Base-by-base conservation (phyloP, 2,888 invertebrate genomes). In the Morpho deidamia region DNA sequence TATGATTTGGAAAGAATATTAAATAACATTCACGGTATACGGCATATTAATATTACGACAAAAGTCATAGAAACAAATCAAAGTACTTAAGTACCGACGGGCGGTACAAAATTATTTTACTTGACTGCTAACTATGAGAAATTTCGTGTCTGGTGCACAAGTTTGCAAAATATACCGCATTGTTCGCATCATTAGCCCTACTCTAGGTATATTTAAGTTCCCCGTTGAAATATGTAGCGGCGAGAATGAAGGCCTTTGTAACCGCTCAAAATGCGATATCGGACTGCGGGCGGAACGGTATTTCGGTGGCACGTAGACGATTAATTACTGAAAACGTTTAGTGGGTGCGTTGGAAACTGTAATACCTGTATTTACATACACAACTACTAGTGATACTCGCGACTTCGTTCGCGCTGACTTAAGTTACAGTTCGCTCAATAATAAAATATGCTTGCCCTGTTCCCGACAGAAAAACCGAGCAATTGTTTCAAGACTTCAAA, bases 181-280 rank as follows among this genome's bases (percentile, higher is more conserved):
- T 48, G 57, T 54, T 54, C n/a, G 51, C 57, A 50, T 56, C 50
- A 56, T 44, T 41, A 51, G 41, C 37, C 33, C 11, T 54, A 48
- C 33, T 39, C 39, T 23, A 23, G 23, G 32, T 12, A 33, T 44
- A 47, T 10, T 47, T 39, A 39, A 33, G 39, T 32, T 11, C 40
- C 11, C 48, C 47, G 37, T 47, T 72, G 64, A 71, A 76, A 70
- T 72, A 71, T 64, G 55, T 66, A 59, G 45, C 59, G 56, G 61
- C 58, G 40, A 59, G 54, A 54, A 40, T 49, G 59, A 62, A 67
- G 59, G 62, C 68, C 59, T 72, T 71, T 72, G 60, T 40, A 37
- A 41, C 51, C 54, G 56, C 55, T 61, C 64, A 65, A 76, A 75
- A 76, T 71, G 68, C 70, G 66, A 61, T 65, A 51, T 56, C 50